Percentiles rank a stretch among this genome's conserved stretches.
phyloP scores from a whole-genome alignment of 2,888 invertebrate species.

The Notodonta ziczac region DNA sequence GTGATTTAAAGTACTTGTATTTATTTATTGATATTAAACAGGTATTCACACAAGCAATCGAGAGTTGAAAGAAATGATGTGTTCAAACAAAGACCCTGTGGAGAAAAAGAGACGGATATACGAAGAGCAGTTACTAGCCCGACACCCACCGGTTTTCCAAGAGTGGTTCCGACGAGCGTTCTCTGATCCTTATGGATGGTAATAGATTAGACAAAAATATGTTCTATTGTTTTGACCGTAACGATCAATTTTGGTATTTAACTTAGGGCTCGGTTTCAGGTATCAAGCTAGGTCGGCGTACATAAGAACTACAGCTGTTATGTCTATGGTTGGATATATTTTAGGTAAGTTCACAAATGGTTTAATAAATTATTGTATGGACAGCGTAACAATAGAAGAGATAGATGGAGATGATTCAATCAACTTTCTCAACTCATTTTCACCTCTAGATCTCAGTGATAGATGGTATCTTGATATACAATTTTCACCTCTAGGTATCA shows the following conservation, averaged over 20 bases:
- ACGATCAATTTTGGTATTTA: too few species aligned
- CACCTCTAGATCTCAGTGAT: too few species aligned
- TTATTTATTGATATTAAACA: conserved; percentile 29
- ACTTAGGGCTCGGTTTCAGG: conserved; percentile 75
- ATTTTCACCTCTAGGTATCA: too few species aligned
- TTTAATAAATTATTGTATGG: not conserved
- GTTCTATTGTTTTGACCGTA: too few species aligned
- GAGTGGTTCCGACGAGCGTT: conserved; percentile 97
- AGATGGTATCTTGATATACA: too few species aligned
- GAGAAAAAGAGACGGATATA: conserved; percentile 88
- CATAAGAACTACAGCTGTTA: conserved; percentile 96
- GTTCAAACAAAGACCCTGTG: conserved; percentile 84
- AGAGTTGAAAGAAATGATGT: conserved; percentile 87
- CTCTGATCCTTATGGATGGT: conserved; percentile 95
- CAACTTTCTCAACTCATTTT: not conserved
- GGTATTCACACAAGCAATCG: conserved; percentile 82
- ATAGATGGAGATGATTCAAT: not conserved
- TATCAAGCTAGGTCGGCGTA: conserved; percentile 96
- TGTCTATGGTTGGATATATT: conserved; percentile 98
- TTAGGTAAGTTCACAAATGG: conserved; percentile 75
- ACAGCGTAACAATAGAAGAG: not conserved
- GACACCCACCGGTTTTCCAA: conserved; percentile 93
- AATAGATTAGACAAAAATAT: conserved; percentile 21
- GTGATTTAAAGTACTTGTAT: too few species aligned
- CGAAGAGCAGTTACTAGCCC: conserved; percentile 86